Conservation (phyloP, 2,888 invertebrate genomes). For the Petrolisthes cinctipes region DNA sequence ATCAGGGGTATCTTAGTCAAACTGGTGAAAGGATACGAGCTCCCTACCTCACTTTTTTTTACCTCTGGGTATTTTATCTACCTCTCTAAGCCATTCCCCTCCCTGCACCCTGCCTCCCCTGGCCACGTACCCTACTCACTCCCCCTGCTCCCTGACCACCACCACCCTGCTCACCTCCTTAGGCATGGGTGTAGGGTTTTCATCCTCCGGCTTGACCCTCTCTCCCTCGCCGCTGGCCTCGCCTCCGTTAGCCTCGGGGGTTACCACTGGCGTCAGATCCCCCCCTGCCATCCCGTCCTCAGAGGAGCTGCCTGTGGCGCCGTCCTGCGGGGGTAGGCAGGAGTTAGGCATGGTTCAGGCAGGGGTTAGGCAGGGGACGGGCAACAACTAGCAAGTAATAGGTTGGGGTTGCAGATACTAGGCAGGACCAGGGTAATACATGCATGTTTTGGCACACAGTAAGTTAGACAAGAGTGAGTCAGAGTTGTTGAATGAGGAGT, state of each 20-base stretch:
- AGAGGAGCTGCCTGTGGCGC: constrained; percentile 38
- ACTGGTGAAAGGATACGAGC: too few relatives aligned
- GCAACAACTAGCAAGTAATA: not conserved
- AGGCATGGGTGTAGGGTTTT: constrained; percentile 20
- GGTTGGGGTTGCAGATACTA: too few relatives aligned
- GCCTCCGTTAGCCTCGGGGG: constrained; percentile 31
- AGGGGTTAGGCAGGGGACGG: not conserved
- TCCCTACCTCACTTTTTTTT: too few relatives aligned
- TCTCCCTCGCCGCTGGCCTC: constrained; percentile 44
- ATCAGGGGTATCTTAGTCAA: too few relatives aligned
- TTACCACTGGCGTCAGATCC: constrained; percentile 37
- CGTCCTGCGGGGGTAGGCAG: constrained; percentile 40
- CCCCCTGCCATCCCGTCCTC: constrained; percentile 46
- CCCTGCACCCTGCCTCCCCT: not conserved
- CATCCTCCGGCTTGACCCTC: constrained; percentile 32
- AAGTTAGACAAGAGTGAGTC: not conserved
- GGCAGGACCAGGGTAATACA: too few relatives aligned
- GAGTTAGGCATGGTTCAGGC: not conserved
- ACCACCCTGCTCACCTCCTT: constrained; percentile 40
- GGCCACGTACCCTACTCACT: not conserved
- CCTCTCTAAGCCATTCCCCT: not conserved
- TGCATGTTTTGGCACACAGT: not conserved
- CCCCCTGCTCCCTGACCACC: not conserved
- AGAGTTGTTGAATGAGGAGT: not conserved
- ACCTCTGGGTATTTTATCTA: not conserved